A percentile compares a stretch with the other conserved stretches of the same genome.
Conservation (phyloP, 30 jellyfish, hydroid and myxozoan genomes). For the Calvadosia cruxmelitensis region DNA sequence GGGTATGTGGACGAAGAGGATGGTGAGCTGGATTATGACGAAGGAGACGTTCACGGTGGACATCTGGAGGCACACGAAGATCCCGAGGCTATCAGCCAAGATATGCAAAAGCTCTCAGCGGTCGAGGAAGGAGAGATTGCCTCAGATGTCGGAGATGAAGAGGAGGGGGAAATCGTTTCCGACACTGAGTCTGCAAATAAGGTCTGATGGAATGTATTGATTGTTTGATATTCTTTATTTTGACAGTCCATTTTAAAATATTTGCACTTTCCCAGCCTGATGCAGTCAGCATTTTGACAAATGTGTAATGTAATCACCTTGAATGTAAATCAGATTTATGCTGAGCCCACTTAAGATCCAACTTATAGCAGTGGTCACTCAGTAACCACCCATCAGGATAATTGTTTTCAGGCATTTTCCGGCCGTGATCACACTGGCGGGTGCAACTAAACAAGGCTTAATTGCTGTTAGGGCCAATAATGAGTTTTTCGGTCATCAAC, state of each 20-base stretch:
- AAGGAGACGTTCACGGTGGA: conserved; percentile 50
- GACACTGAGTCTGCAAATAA: conserved; percentile 32
- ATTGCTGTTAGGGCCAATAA: too few relatives aligned
- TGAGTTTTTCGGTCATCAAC: too few relatives aligned
- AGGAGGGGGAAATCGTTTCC: conserved; percentile 64
- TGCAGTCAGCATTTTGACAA: background rate
- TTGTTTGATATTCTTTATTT: too few relatives aligned
- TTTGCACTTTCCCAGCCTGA: too few relatives aligned
- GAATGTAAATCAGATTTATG: too few relatives aligned
- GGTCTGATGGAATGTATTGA: background rate
- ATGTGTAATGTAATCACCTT: background rate
- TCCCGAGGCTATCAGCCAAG: background rate
- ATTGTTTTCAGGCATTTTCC: too few relatives aligned
- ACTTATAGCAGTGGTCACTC: too few relatives aligned
- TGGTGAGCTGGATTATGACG: conserved; percentile 96
- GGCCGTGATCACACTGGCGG: too few relatives aligned
- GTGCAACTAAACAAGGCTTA: too few relatives aligned
- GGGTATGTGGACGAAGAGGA: conserved; percentile 50
- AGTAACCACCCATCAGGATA: too few relatives aligned
- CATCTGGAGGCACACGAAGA: conserved; percentile 42
- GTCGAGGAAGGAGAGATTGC: conserved; percentile 83
- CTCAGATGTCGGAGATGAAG: conserved; percentile 40
- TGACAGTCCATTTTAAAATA: too few relatives aligned
- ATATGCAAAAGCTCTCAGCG: conserved; percentile 5
- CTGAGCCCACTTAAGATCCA: too few relatives aligned